phyloP scores from a whole-genome alignment of 1,140 invertebrate genomes.

The Lepidurus couesii region DNA sequence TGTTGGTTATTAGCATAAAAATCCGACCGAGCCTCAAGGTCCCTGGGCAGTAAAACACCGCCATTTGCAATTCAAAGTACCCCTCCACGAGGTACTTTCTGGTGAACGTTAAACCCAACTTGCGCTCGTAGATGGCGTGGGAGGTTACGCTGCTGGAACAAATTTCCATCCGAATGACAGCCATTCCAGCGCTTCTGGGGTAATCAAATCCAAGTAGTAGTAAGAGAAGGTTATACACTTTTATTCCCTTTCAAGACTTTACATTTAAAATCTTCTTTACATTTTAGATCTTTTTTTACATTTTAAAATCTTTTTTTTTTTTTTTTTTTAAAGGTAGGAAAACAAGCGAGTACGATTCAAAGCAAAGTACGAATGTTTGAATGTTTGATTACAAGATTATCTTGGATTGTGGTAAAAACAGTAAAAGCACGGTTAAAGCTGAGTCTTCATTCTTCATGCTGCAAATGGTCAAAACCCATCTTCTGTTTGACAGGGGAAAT shows the following conservation, averaged over 20 bases:
- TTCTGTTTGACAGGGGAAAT: background rate
- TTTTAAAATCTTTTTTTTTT: too few relatives aligned
- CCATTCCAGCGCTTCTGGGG: background rate
- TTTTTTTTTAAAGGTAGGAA: too few relatives aligned
- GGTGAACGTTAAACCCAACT: background rate
- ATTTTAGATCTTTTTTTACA: too few relatives aligned
- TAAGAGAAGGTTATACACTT: background rate
- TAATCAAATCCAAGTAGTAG: background rate
- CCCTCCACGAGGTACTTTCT: constrained; percentile 4
- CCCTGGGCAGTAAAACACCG: background rate
- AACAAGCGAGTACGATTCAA: too few relatives aligned
- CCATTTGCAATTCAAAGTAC: constrained; percentile 19
- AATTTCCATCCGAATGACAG: constrained; percentile 10
- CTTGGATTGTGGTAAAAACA: too few relatives aligned
- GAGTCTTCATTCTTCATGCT: background rate
- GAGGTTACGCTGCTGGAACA: background rate
- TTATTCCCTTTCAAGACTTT: too few relatives aligned
- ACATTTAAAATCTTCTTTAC: too few relatives aligned
- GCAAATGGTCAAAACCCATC: background rate
- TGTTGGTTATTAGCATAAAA: constrained; percentile 5
- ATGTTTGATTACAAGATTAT: too few relatives aligned
- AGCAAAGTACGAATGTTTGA: too few relatives aligned
- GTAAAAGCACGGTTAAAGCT: background rate
- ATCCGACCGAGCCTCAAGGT: background rate
- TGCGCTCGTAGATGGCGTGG: constrained; percentile 1